Percentiles rank a stretch among this genome's conserved stretches.
phyloP scores from a whole-genome alignment of 2,888 invertebrate genomes.

The Amiota minor region DNA sequence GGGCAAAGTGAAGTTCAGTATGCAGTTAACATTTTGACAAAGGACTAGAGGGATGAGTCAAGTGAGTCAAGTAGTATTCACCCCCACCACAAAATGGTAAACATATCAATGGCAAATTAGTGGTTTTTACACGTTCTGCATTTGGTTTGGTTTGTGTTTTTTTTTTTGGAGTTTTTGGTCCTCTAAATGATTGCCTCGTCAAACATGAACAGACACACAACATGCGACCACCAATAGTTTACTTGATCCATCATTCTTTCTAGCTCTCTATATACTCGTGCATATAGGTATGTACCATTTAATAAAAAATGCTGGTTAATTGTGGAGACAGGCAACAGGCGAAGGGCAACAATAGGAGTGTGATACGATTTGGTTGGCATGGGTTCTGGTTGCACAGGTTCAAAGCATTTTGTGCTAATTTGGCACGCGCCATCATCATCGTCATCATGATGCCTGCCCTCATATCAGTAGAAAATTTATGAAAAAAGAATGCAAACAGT shows the following conservation, averaged over 20 bases:
- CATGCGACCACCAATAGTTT: not conserved
- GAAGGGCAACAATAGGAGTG: not conserved
- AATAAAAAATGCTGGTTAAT: not conserved
- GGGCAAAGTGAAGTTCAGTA: too few species aligned
- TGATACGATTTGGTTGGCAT: not conserved
- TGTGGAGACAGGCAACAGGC: not conserved
- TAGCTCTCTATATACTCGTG: not conserved
- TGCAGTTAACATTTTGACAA: too few species aligned
- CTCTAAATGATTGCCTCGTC: conserved; percentile 8
- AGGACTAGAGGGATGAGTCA: too few species aligned
- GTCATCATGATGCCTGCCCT: not conserved
- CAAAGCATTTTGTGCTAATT: conserved; percentile 60
- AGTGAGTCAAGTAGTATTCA: not conserved
- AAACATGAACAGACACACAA: conserved; percentile 6
- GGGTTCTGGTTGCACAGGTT: conserved; percentile 41
- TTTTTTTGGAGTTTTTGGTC: not conserved
- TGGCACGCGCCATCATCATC: conserved; percentile 57
- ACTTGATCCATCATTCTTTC: not conserved
- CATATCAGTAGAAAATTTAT: conserved; percentile 1
- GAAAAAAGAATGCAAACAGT: conserved; percentile 5
- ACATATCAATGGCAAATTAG: conserved; percentile 39
- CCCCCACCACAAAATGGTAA: conserved; percentile 20
- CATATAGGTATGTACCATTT: not conserved
- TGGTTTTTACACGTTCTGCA: conserved; percentile 24
- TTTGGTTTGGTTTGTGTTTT: not conserved